Evolutionary conservation across 2,888 invertebrate genomes (phyloP).

Genomic region (Galerucella pusilla): DNA sequence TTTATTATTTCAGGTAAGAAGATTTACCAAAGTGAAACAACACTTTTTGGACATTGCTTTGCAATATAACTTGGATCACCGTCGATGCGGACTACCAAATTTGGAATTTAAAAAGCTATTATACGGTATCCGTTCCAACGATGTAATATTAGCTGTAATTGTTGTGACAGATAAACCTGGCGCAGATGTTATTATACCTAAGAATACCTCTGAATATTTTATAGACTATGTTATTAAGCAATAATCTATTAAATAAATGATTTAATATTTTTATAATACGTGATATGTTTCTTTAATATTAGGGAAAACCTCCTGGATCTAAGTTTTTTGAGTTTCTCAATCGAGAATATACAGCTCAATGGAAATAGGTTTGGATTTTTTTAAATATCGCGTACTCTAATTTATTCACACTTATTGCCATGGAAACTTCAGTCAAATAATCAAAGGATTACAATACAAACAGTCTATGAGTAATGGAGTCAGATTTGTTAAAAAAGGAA

Average conservation of each 20-base stretch:
- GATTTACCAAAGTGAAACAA: conserved; percentile 44
- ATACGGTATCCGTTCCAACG: not conserved
- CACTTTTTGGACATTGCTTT: conserved; percentile 39
- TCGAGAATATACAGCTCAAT: too few relatives aligned
- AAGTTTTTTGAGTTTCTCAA: too few relatives aligned
- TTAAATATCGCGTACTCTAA: too few relatives aligned
- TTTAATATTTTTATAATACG: not conserved
- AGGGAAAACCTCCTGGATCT: too few relatives aligned
- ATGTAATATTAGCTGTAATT: conserved; percentile 47
- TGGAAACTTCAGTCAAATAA: conserved; percentile 10
- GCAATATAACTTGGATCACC: conserved; percentile 49
- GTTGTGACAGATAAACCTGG: conserved; percentile 43
- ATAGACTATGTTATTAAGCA: conserved; percentile 48
- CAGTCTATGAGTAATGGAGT: conserved; percentile 53
- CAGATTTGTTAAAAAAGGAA: conserved; percentile 61
- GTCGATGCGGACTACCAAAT: conserved; percentile 43
- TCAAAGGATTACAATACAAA: conserved; percentile 20
- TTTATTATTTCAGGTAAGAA: conserved; percentile 44
- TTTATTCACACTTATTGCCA: not conserved
- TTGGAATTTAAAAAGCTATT: conserved; percentile 33
- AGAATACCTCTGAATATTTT: conserved; percentile 49
- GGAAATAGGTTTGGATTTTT: too few relatives aligned
- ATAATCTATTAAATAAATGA: not conserved
- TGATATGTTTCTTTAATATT: too few relatives aligned
- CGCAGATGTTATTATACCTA: conserved; percentile 34